These are phyloP conservation scores for Drosophila multiciliata DNA, from an alignment of 2,888 invertebrate genomes.

Conservation along the genomic window DNA sequence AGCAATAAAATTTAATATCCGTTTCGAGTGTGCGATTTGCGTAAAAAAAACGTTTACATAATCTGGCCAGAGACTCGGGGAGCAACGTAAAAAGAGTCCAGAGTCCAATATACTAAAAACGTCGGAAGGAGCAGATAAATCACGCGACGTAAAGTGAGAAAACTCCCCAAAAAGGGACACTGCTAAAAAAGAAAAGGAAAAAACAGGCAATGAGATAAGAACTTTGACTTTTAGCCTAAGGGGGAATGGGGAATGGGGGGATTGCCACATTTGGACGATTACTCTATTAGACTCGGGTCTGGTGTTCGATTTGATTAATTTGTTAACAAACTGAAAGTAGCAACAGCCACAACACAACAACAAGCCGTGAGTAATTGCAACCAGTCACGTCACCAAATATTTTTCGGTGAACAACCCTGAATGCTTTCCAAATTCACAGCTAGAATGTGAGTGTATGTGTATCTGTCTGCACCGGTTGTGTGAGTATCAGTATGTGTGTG, in stretches of 20 bases:
- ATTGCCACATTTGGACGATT: conserved; percentile 66
- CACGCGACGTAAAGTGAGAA: conserved; percentile 75
- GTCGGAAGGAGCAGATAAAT: conserved; percentile 77
- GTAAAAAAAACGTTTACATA: conserved; percentile 73
- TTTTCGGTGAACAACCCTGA: conserved; percentile 42
- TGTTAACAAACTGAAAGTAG: conserved; percentile 83
- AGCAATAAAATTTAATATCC: conserved; percentile 81
- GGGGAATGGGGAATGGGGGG: neutral
- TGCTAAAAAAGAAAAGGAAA: conserved; percentile 47
- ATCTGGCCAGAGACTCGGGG: conserved; percentile 45
- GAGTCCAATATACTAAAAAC: conserved; percentile 54
- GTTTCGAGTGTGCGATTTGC: conserved; percentile 72
- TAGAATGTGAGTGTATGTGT: neutral
- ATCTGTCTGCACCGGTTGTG: neutral
- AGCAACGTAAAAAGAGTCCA: conserved; percentile 11
- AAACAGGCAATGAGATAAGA: conserved; percentile 41
- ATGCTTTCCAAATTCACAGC: conserved; percentile 1
- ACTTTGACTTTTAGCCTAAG: conserved; percentile 24
- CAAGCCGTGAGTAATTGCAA: conserved; percentile 77
- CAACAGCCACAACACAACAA: conserved; percentile 68
- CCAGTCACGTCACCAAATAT: conserved; percentile 71
- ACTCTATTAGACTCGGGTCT: conserved; percentile 65
- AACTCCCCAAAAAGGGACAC: conserved; percentile 64
- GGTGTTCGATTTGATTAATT: conserved; percentile 84
- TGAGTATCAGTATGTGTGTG: neutral